Evolutionary conservation across 2,113 vertebrate species (phyloP), one percentile per base, ranked within the genome.

Genomic region (Seriola aureovittata): DNA sequence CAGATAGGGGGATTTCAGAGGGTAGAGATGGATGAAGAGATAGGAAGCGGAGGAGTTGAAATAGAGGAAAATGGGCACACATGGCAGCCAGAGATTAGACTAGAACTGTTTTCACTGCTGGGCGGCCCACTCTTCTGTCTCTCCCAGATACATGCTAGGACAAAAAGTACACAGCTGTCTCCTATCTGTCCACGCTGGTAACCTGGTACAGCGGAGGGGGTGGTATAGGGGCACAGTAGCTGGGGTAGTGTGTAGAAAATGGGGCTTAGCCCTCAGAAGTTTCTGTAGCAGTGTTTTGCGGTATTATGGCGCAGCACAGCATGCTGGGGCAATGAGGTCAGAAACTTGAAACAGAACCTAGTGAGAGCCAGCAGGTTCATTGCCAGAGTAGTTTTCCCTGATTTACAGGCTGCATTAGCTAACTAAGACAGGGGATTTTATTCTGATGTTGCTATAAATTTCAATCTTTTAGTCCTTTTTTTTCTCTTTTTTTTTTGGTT

Each of bases 241-340:
- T n/a, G 48, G 52, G 81, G 74, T 12, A 29, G 68, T 23, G 50
- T 72, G 9, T 6, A 11, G 65, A 83, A 83, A 81, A 25, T 21
- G 68, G 60, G 40, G n/a, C 76, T 85, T 48, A 71, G 58, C 71
- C 63, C 70, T 73, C 57, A 63, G 60, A 77, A 63, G 72, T 86
- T 66, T 68, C 48, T 69, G 71, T 71, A 38, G 79, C 65, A 74
- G 70, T 66, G 59, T 76, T 86, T 86, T 78, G 84, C 5, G 79
- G 88, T 62, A 19, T 89, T 77, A 48, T 44, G 52, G 82, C 54
- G n/a, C 86, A 69, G 72, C 75, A 10, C 76, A 55, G 89, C 80
- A 36, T 90, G 84, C 81, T 85, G 17, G 75, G 87, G 75, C 87
- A 85, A 48, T 91, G 90, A 92, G 89, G 87, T 92, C 92, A 93